These are phyloP conservation scores for Orthosia incerta DNA, from an alignment of 2,888 invertebrate species.

Conservation along the genomic window DNA sequence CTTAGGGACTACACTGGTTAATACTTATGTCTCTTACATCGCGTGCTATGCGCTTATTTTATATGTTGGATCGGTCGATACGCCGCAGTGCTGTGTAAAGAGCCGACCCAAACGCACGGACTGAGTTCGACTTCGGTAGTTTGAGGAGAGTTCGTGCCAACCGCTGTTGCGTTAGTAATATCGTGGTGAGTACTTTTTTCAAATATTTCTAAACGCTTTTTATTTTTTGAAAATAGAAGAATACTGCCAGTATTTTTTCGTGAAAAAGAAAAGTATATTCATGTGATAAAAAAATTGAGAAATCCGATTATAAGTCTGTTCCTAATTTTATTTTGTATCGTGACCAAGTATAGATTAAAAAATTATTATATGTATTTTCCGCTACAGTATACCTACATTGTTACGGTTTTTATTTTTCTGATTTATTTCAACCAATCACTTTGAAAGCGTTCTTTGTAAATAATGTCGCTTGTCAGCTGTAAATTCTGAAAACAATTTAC, in stretches of 20 bases:
- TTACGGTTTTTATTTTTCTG: neutral
- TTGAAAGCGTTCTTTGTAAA: conserved; percentile 34
- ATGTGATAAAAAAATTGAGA: neutral
- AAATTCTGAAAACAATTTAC: conserved; percentile 43
- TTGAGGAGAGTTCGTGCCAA: conserved; percentile 66
- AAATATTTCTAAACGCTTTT: conserved; percentile 13
- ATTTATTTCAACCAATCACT: conserved; percentile 17
- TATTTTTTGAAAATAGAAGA: neutral
- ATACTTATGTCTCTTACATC: conserved; percentile 75
- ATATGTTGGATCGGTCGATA: conserved; percentile 84
- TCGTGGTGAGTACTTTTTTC: conserved; percentile 63
- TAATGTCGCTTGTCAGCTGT: conserved; percentile 39
- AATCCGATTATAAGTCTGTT: conserved; percentile 15
- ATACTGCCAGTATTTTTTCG: conserved; percentile 5
- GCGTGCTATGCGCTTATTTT: conserved; percentile 84
- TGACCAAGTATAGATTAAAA: neutral
- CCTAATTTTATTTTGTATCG: conserved; percentile 25
- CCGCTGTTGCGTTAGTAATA: conserved; percentile 68
- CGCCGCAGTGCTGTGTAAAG: conserved; percentile 84
- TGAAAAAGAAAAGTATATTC: neutral
- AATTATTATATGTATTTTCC: neutral
- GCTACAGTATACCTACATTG: neutral
- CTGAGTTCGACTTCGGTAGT: conserved; percentile 56
- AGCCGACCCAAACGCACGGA: conserved; percentile 77
- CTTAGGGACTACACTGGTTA: conserved; percentile 61